Percentiles rank a stretch among this genome's conserved stretches.
Conservation (phyloP, 1,140 invertebrate species). For the Listronotus bonariensis region DNA sequence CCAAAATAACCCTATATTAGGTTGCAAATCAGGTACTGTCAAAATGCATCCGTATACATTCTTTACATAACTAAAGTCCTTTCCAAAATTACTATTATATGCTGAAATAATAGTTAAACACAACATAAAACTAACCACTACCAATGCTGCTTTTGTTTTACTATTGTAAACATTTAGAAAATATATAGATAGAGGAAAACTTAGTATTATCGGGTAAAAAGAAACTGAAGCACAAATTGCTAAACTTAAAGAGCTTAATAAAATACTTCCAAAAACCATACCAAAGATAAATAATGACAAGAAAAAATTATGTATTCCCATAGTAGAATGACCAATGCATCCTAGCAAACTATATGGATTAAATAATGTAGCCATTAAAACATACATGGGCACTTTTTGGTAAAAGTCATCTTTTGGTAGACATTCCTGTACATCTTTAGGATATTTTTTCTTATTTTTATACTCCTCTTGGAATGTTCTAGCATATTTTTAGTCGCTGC, state of each 20-base stretch:
- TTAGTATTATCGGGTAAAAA: slow-evolving; percentile 83
- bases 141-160: slow-evolving; percentile 31
- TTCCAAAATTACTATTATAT: slow-evolving; percentile 55
- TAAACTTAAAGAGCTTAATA: slow-evolving; percentile 67
- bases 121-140: slow-evolving; percentile 48
- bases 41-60: slow-evolving; percentile 61
- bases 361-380: slow-evolving; percentile 83
- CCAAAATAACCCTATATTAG: slow-evolving; percentile 99
- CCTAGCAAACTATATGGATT: slow-evolving; percentile 91
- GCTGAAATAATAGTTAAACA: slow-evolving; percentile 45
- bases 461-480: slow-evolving; percentile 59
- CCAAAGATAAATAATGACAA: slow-evolving; percentile 71
- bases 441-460: slow-evolving; percentile 58
- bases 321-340: slow-evolving; percentile 90
- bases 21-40: slow-evolving; percentile 89
- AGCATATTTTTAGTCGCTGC: slow-evolving; percentile 70
- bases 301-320: slow-evolving; percentile 86
- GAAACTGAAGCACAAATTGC: slow-evolving; percentile 81
- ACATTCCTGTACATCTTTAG: slow-evolving; percentile 64
- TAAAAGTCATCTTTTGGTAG: slow-evolving; percentile 63
- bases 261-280: slow-evolving; percentile 66
- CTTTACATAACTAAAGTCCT: slow-evolving; percentile 38
- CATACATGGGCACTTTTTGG: slow-evolving; percentile 65
- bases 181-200: slow-evolving; percentile 70
- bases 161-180: slow-evolving; percentile 39